These are phyloP conservation scores for Alectura lathami DNA, from an alignment of 2,113 vertebrate genomes.

Conservation along the genomic window DNA sequence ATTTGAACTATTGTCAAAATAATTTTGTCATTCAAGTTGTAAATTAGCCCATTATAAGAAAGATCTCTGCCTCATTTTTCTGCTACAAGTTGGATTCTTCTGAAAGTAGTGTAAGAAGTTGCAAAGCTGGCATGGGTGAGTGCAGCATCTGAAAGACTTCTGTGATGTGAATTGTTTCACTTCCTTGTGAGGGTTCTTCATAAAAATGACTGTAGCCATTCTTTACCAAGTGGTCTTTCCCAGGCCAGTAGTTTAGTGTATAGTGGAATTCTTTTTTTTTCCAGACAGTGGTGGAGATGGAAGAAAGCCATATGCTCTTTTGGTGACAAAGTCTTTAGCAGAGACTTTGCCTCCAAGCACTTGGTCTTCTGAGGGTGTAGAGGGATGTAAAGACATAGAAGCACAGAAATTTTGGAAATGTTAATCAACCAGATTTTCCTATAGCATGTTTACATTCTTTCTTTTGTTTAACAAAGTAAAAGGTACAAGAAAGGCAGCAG, in stretches of 20 bases:
- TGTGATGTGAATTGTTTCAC: not conserved
- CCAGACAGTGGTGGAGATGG: not conserved
- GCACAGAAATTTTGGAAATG: not conserved
- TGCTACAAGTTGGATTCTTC: not conserved
- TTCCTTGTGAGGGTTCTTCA: not conserved
- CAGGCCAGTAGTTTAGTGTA: not conserved
- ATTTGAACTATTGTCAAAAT: not conserved
- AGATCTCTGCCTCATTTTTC: not conserved
- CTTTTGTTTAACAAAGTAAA: not conserved
- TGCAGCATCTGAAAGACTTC: not conserved
- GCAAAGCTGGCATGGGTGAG: not conserved
- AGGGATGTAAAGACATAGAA: not conserved
- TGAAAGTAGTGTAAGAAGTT: not conserved
- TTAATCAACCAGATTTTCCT: not conserved
- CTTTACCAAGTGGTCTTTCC: not conserved
- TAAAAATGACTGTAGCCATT: not conserved
- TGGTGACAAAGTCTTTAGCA: not conserved
- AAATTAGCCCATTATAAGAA: not conserved
- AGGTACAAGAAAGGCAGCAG: not conserved
- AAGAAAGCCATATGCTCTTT: not conserved
- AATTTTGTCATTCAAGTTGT: accelerated
- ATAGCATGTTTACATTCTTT: not conserved
- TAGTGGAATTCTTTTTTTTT: not conserved
- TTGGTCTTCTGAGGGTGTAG: not conserved
- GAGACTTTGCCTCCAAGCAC: not conserved